Base-by-base conservation (phyloP, 2,888 invertebrate species). In the Cryptus viduatorius region DNA sequence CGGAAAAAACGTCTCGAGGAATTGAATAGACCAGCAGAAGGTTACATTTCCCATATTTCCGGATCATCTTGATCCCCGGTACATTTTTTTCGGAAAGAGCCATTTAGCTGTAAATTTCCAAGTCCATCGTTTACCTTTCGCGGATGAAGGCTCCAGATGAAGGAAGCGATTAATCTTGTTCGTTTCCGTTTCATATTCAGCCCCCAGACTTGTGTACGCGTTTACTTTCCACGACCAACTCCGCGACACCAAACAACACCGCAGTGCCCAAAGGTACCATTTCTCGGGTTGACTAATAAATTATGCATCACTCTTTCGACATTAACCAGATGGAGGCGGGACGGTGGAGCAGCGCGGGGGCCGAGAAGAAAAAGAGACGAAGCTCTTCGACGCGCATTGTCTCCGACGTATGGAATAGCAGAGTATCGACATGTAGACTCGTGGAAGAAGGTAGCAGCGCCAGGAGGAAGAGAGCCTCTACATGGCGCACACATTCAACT, bases 231-330 rank as follows among this genome's bases (percentile, higher is more conserved):
- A 14, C 14, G 37, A 42, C 71, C 53, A 56, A 19, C 37, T 50
- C 71, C 19, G 71, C 50, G 53, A 71, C 71, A 42, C 16, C 53
- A 31, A 50, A n/a, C 37, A 50, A n/a, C 37, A 14, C 37, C 48
- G 24, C n/a, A 69, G 69, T 69, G 31, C 50, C n/a, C 50, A n/a
- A 24, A 16, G n/a, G 37, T 37, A 56, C 37, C n/a, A 16, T 71
- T n/a, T n/a, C 53, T 42, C 37, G 37, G 14, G 42, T 24, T 29
- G 5, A 56, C 71, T 88, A 89, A 90, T 91, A 91, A 91, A 90
- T 90, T 90, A 91, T 90, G 89, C 90, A 90, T 91, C 87, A 89
- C 88, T 88, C 89, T 90, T 90, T 84, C 90, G 89, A 89, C 90
- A 89, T 90, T 90, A 89, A 89, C 87, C 84, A 80, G 29, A 65